phyloP scores from a whole-genome alignment of 37 sponge, comb jelly and placozoan species.

The Cliona cf. orientalis region DNA sequence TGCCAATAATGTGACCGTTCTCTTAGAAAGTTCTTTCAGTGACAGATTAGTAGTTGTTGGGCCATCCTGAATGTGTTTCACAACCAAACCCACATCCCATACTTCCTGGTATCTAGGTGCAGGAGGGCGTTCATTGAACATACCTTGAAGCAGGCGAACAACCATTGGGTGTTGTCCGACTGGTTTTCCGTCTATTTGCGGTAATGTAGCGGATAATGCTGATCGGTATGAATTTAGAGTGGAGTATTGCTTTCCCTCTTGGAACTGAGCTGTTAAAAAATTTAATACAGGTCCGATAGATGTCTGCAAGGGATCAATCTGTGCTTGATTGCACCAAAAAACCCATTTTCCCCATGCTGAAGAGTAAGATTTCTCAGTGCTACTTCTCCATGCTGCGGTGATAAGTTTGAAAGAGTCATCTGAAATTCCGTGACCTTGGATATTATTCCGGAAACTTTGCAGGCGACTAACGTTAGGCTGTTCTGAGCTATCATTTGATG shows the following conservation, averaged over 20 bases:
- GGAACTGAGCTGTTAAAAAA: conserved; percentile 12
- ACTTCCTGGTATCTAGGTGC: background rate
- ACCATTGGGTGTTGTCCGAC: conserved; percentile 32
- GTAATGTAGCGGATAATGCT: conserved; percentile 26
- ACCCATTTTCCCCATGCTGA: conserved; percentile 20
- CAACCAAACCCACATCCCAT: conserved; percentile 35
- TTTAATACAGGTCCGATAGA: background rate
- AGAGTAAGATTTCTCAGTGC: conserved; percentile 25
- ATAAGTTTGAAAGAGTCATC: background rate
- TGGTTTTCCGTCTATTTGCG: conserved; percentile 9
- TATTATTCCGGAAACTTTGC: conserved; percentile 3
- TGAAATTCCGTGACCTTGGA: background rate
- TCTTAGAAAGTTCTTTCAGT: conserved; percentile 12
- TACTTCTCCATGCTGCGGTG: conserved; percentile 19
- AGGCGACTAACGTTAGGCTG: background rate
- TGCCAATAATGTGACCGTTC: conserved; percentile 6
- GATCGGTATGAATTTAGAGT: conserved; percentile 35
- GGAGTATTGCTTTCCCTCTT: conserved; percentile 8
- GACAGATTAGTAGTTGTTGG: background rate
- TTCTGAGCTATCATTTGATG: background rate
- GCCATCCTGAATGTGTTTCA: background rate
- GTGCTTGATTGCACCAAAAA: conserved; percentile 16
- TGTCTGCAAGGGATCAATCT: conserved; percentile 21
- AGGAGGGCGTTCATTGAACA: conserved; percentile 3
- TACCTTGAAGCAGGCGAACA: background rate